These are phyloP conservation scores for Ciconia maguari DNA, from an alignment of 2,113 vertebrate species.

Conservation along the genomic window DNA sequence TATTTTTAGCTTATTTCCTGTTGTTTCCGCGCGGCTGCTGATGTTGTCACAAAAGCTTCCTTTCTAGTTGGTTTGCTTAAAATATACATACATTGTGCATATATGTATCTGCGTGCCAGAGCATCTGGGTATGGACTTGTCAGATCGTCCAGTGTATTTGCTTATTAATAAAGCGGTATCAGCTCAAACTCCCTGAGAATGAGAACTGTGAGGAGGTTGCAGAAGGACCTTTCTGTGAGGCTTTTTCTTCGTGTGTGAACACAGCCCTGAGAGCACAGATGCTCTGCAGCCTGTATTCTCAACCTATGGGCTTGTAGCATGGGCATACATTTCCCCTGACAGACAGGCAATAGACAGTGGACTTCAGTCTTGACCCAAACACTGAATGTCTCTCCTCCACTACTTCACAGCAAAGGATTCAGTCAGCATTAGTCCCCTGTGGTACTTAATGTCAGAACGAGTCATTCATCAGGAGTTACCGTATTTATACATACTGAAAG, in stretches of 20 bases:
- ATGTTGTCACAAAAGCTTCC: neutral
- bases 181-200: neutral
- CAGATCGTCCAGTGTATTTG: neutral
- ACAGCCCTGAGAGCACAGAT: neutral
- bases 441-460: neutral
- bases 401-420: neutral
- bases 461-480: neutral
- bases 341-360: neutral
- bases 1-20: slow-evolving; percentile 47
- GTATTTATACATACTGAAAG: neutral
- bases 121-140: neutral
- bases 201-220: neutral
- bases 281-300: neutral
- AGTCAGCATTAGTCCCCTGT: neutral
- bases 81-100: neutral
- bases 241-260: neutral
- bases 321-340: neutral
- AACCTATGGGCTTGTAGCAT: neutral
- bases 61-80: neutral
- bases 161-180: neutral
- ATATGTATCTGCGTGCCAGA: neutral
- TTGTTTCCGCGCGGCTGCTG: neutral
- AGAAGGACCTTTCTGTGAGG: neutral
- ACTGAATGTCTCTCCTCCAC: neutral
- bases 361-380: neutral